phyloP scores from a whole-genome alignment of 2,797 vertebrate species.

The Aratinga solstitialis region DNA sequence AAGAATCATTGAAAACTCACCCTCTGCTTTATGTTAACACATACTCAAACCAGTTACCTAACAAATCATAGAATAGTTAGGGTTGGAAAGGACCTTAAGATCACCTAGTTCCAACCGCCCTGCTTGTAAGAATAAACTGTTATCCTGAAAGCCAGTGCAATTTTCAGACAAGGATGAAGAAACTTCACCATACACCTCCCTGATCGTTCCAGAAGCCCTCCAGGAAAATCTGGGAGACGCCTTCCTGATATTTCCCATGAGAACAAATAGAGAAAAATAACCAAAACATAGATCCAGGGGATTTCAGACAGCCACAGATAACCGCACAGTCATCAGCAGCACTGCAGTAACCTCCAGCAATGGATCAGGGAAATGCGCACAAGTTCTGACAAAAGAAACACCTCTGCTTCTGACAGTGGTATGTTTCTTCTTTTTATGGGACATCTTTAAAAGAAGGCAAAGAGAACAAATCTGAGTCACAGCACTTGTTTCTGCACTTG shows the following conservation, averaged over 20 bases:
- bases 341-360: background rate
- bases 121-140: background rate
- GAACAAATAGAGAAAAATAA: background rate
- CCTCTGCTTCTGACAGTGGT: background rate
- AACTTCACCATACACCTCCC: background rate
- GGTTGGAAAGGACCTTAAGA: background rate
- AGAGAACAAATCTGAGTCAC: background rate
- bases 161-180: background rate
- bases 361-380: background rate
- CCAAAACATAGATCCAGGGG: background rate
- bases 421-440: conserved; percentile 1
- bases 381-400: conserved; percentile 14
- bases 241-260: background rate
- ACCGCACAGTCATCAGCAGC: background rate
- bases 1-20: background rate
- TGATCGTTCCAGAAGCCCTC: background rate
- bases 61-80: background rate
- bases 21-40: background rate
- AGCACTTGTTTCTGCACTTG: background rate
- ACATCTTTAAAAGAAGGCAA: background rate
- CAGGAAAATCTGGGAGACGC: background rate
- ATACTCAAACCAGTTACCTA: background rate
- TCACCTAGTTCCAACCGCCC: background rate
- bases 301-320: background rate
- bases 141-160: background rate